Evolutionary conservation across 2,888 invertebrate genomes (phyloP), one percentile per base, ranked within the genome.

Genomic region (Drosophila prolongata): DNA sequence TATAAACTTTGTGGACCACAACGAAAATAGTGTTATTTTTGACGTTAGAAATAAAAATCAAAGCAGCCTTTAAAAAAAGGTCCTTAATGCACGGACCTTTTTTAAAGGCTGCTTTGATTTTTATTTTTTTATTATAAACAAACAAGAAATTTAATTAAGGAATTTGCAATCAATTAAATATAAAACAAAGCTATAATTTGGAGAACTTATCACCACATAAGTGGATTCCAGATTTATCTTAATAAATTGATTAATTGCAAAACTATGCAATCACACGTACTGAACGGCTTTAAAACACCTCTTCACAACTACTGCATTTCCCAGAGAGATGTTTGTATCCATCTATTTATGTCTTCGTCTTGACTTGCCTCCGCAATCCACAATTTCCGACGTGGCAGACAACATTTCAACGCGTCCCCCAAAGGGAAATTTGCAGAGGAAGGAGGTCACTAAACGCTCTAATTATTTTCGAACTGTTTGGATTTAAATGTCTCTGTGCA

Each of bases 401-500:
- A 6, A 16, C 30, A 34, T 53, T 37, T 52, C 65, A 38, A 16
- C 66, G 10, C n/a, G n/a, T 10, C 4, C 2, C 47, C 14, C 47
- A 62, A 54, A 6, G 64, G 24, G 40, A 9, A 64, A 56, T 38
- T 19, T 43, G 19, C 68, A 37, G 54, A 54, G 6, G 6, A 14
- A 6, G 30, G 47, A 9, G 59, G 71, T 56, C 78, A 80, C 76
- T 87, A 87, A 85, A 89, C 71, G 89, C 89, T 85, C 87, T 85
- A 89, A 85, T 85, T 85, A 85, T 89, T 85, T 83, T 89, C 82
- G 74, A 89, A 81, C 87, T 81, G 89, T 74, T 70, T 60, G 79
- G 87, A 77, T 78, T 89, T 89, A 79, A 85, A 85, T 79, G 88
- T 74, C 76, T 72, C 71, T 71, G 19, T 44, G 85, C 66, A 68